phyloP scores from a whole-genome alignment of 2,113 vertebrate species.

The Pithys albifrons region DNA sequence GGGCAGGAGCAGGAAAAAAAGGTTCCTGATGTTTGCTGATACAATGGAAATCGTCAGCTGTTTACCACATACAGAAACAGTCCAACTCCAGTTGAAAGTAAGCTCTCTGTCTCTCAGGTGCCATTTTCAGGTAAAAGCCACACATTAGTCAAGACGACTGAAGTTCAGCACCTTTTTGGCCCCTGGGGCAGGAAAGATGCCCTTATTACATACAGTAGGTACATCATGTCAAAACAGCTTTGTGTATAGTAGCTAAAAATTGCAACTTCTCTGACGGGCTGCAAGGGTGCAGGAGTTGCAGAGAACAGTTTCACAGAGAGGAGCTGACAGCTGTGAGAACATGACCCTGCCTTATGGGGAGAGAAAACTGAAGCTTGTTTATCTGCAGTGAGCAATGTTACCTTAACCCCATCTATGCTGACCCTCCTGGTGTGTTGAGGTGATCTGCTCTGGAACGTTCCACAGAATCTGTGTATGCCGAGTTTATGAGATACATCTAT shows the following conservation, averaged over 20 bases:
- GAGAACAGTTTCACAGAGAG: neutral
- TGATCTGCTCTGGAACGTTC: neutral
- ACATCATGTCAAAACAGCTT: neutral
- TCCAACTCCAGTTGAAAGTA: neutral
- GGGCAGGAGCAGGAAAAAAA: neutral
- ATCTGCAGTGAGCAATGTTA: rapidly evolving
- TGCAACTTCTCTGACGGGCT: neutral
- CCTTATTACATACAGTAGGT: neutral
- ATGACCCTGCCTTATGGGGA: rapidly evolving
- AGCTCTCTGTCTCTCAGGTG: neutral
- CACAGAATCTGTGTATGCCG: neutral
- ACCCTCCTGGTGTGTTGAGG: neutral
- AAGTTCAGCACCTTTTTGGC: neutral
- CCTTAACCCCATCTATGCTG: neutral
- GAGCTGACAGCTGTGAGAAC: neutral
- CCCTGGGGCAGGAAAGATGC: neutral
- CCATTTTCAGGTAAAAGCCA: neutral
- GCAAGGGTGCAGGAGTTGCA: neutral
- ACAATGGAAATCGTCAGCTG: neutral
- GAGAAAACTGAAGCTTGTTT: neutral
- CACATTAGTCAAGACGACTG: neutral
- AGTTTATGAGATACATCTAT: neutral
- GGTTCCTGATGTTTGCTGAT: neutral
- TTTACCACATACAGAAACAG: neutral
- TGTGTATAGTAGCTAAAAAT: neutral